Base-by-base conservation (phyloP, 1,140 invertebrate genomes). In the Eumaeus atala region DNA sequence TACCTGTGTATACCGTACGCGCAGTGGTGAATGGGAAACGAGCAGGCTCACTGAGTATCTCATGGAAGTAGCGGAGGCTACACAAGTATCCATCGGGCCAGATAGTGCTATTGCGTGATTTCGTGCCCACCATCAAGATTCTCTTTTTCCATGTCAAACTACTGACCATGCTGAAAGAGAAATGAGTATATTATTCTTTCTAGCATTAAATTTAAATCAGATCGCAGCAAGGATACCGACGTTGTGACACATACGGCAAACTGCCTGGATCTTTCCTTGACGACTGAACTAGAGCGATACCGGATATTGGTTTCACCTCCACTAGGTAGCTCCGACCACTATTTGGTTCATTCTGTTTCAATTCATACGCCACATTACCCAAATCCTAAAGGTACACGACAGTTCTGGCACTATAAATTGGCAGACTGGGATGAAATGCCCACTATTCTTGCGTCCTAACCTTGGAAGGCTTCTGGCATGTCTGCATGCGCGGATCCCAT, bases 211-310 rank as follows among this genome's bases (percentile, higher is more conserved):
- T 17, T 53, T 56, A 1, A 40, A 34, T 21, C 51, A 59, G 52
- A 10, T 59, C 9, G 48, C 56, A n/a, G 58, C 56, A 1, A 47
- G 52, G 18, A 49, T 58, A 18, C 59, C n/a, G 59, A 61, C n/a
- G 33, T 57, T 10, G 48, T 18, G 3, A 11, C 10, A 9, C 56
- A 62, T 36, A 55, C 52, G 40, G 37, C 56, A 1, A 55, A 62
- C 47, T 62, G 60, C 34, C 44, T 62, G 11, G 58, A 63, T 51
- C 57, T 63, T 48, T 21, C 59, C 36, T 37, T 63, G 51, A 63
- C 61, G 2, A 57, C 56, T 28, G 56, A 62, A n/a, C 61, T 50
- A 36, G 56, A 58, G 33, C 21, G 54, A 42, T 53, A 62, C 21
- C 9, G 8, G 12, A 36, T 58, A 1, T 21, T 17, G 11, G 61